A percentile compares a stretch with the other conserved stretches of the same genome.
phyloP scores from a whole-genome alignment of 2,113 vertebrate genomes.

The Gobiocypris rarus region DNA sequence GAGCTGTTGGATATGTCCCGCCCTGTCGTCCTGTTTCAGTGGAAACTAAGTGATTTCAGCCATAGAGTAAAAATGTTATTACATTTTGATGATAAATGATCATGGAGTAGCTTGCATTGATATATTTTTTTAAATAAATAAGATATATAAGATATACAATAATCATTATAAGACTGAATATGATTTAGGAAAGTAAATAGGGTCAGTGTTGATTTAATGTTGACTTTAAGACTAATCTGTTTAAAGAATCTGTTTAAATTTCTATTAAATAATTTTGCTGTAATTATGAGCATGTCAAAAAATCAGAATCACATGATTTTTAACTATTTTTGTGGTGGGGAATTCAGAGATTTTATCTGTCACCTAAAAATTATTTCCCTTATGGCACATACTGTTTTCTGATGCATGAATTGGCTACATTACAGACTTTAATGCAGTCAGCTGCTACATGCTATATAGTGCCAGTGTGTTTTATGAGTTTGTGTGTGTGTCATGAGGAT shows the following conservation, averaged over 20 bases:
- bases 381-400: constrained; percentile 6
- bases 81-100: neutral
- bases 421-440: constrained; percentile 5
- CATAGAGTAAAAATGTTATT: neutral
- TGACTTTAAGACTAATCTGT: neutral
- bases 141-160: too few relatives aligned
- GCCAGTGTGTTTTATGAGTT: constrained; percentile 14
- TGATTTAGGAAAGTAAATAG: neutral
- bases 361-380: neutral
- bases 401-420: neutral
- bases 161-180: neutral
- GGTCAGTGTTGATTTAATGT: neutral
- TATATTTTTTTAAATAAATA: too few relatives aligned
- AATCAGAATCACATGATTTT: neutral
- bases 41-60: too few relatives aligned
- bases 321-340: neutral
- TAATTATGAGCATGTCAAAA: neutral
- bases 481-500: neutral
- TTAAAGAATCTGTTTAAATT: neutral
- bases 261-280: neutral
- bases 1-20: too few relatives aligned
- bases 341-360: neutral
- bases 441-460: constrained; percentile 15
- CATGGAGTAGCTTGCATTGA: too few relatives aligned
- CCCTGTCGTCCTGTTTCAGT: too few relatives aligned